phyloP scores from a whole-genome alignment of 2,113 vertebrate species.

The Mirza zaza region DNA sequence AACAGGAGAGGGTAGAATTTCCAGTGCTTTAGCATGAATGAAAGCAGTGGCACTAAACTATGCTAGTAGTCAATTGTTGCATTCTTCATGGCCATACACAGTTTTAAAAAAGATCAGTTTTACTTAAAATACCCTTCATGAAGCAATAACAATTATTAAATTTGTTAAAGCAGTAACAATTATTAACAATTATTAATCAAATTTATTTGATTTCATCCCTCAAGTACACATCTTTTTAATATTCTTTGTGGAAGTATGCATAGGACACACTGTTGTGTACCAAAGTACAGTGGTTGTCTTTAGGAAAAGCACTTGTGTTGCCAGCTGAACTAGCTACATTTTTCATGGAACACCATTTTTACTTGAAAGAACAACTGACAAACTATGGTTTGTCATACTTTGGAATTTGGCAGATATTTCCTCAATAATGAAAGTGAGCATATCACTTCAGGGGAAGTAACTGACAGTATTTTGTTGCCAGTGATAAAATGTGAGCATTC shows the following conservation, averaged over 20 bases:
- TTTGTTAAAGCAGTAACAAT: background rate
- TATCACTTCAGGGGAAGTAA: background rate
- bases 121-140: background rate
- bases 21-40: background rate
- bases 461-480: background rate
- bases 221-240: background rate
- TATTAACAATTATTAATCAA: too few species aligned
- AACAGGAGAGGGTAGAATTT: background rate
- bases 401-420: background rate
- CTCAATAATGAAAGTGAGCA: background rate
- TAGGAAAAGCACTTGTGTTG: background rate
- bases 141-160: background rate
- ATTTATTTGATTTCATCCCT: background rate
- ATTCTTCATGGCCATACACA: background rate
- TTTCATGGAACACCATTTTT: background rate
- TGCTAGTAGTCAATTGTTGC: background rate
- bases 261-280: background rate
- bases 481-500: background rate
- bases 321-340: background rate
- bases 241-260: background rate
- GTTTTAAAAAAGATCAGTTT: background rate
- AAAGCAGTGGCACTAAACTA: background rate
- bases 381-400: background rate
- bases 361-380: background rate
- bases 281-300: background rate